These are phyloP conservation scores for Pterois miles DNA, from an alignment of 2,797 vertebrate species.

Conservation along the genomic window DNA sequence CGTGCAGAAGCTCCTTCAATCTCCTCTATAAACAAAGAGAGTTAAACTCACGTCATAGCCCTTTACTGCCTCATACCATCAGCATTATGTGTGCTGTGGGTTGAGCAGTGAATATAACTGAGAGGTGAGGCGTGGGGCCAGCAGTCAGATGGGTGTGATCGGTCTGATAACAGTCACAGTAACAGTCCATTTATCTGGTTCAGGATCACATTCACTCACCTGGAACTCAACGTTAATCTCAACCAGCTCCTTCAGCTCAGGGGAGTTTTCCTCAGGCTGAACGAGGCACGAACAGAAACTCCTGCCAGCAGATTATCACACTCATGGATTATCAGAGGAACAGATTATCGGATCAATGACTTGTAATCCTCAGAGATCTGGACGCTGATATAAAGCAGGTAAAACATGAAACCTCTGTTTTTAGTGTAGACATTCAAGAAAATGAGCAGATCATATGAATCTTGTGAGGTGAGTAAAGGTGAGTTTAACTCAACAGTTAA, in stretches of 20 bases:
- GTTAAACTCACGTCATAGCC: neutral
- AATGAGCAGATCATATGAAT: neutral
- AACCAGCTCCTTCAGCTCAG: slow-evolving; percentile 65
- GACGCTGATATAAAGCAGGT: neutral
- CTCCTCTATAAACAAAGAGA: slow-evolving; percentile 51
- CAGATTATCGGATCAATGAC: slow-evolving; percentile 2
- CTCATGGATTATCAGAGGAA: neutral
- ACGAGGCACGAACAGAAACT: slow-evolving; percentile 73
- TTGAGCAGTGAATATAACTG: neutral
- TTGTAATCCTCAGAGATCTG: neutral
- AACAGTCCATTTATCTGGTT: neutral
- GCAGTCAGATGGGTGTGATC: no score
- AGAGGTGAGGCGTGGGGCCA: no score
- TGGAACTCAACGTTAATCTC: slow-evolving; percentile 70
- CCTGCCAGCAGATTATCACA: slow-evolving; percentile 41
- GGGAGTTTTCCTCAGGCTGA: slow-evolving; percentile 55
- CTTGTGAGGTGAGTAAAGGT: neutral
- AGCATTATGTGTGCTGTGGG: neutral
- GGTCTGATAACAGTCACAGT: no score
- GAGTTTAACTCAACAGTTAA: neutral
- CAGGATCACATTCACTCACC: slow-evolving; percentile 32
- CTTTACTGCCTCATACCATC: neutral
- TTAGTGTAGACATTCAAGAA: neutral
- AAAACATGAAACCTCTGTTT: neutral
- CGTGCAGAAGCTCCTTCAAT: slow-evolving; percentile 61